Conservation (phyloP, 2,113 vertebrate species). For the Syngnathus typhle region DNA sequence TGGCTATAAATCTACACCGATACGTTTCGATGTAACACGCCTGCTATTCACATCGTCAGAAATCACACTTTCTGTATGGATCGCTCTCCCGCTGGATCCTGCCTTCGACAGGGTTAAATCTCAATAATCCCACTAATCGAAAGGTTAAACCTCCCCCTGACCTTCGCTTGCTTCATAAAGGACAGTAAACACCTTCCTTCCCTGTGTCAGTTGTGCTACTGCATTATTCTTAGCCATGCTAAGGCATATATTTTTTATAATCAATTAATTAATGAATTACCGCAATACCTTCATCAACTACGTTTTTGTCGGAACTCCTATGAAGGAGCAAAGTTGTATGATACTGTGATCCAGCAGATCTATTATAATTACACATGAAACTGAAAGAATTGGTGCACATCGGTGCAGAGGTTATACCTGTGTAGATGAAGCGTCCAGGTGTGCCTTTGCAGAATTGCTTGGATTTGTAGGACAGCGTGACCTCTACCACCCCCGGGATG, state of each 20-base stretch:
- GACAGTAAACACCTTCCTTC: constrained; percentile 42
- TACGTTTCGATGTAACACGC: constrained; percentile 37
- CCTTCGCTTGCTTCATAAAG: constrained; percentile 65
- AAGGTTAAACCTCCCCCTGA: constrained; percentile 63
- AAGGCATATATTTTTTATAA: constrained; percentile 46
- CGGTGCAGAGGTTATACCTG: constrained; percentile 72
- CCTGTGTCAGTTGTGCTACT: constrained; percentile 25
- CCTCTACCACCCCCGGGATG: constrained; percentile 97
- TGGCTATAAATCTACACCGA: constrained; percentile 30
- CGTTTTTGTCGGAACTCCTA: neutral
- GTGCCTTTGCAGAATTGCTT: constrained; percentile 99
- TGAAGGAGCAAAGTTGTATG: neutral
- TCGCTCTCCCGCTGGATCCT: constrained; percentile 25
- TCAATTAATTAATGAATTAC: constrained; percentile 2
- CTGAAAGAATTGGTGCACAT: neutral
- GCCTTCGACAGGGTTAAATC: constrained; percentile 59
- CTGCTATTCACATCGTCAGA: constrained; percentile 21
- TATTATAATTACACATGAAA: neutral
- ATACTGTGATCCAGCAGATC: neutral
- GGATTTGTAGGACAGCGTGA: constrained; percentile 98
- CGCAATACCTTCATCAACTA: constrained; percentile 23
- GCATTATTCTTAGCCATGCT: constrained; percentile 42
- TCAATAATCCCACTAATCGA: constrained; percentile 65
- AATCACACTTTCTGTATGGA: constrained; percentile 18
- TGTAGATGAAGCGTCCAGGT: constrained; percentile 99